Base-by-base conservation (phyloP, 2,888 invertebrate species). In the Athalia cordata region DNA sequence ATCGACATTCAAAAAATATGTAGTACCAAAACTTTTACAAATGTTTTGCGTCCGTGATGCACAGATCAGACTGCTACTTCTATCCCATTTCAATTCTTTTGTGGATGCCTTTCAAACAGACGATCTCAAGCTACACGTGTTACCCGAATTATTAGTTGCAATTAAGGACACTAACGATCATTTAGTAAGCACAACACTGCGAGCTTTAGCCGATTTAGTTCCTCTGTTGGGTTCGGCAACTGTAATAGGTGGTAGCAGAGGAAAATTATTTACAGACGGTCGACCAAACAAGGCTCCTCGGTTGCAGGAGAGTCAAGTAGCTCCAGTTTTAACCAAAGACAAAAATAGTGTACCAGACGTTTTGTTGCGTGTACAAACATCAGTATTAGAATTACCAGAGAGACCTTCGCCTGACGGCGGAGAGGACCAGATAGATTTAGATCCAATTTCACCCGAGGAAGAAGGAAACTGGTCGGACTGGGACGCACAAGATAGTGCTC, bases 131-230 rank as follows among this genome's bases (percentile, higher is more conserved):
- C 92, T 92, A 45, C 93, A 94, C 67, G 94, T 98, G 83, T 91
- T 98, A 84, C 97, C 97, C n/a, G 96, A 97, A 94, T 90, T 98
- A 75, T 91, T 97, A 59, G 93, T 97, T 55, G 98, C 97, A 4
- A 95, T 98, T 83, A 95, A 96, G 89, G 98, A 98, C 87, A 94
- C 94, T 1, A 95, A 96, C 89, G 96, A 98, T 88, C 92, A 92
- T 77, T 91, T 98, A 80, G 98, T 98, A 0, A 93, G 95, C 47
- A 94, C 94, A 79, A 97, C 97, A 9, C 91, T 98, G 70, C 93
- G 94, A 78, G 95, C 96, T 76, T 90, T 98, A 79, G 96, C 97
- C 78, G 95, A 96, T 85, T 90, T 98, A 78, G 95, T 98, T 45
- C 96, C 96, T 0, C 93, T 97, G 81, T 91, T 97, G 75, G 98